Conservation (phyloP, 2,113 vertebrate species). For the Pachyramphus minor region DNA sequence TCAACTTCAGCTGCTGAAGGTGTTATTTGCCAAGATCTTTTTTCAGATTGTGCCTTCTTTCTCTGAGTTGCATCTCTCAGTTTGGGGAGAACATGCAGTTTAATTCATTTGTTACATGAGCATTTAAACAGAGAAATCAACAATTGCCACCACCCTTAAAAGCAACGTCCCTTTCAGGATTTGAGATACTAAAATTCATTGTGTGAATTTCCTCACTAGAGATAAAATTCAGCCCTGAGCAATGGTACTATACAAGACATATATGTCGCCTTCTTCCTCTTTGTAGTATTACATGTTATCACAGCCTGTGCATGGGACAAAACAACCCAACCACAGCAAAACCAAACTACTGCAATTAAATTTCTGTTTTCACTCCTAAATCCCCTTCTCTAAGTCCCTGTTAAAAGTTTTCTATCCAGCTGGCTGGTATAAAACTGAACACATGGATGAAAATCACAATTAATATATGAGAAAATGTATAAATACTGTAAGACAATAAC, state of each 20-base stretch:
- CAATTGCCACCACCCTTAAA: background rate
- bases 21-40: background rate
- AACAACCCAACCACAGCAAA: background rate
- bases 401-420: background rate
- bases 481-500: background rate
- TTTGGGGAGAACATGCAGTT: background rate
- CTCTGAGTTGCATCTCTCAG: background rate
- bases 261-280: background rate
- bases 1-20: background rate
- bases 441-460: background rate
- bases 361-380: background rate
- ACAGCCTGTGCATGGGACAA: background rate
- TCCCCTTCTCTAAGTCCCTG: background rate
- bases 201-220: background rate
- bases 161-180: background rate
- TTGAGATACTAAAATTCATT: background rate
- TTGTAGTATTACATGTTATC: background rate
- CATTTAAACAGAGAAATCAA: background rate
- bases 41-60: background rate
- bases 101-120: background rate
- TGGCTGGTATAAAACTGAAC: background rate
- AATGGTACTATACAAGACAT: background rate
- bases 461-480: background rate
- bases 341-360: background rate
- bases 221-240: background rate